phyloP scores from a whole-genome alignment of 1,140 invertebrate species.

The Elymnias hypermnestra region DNA sequence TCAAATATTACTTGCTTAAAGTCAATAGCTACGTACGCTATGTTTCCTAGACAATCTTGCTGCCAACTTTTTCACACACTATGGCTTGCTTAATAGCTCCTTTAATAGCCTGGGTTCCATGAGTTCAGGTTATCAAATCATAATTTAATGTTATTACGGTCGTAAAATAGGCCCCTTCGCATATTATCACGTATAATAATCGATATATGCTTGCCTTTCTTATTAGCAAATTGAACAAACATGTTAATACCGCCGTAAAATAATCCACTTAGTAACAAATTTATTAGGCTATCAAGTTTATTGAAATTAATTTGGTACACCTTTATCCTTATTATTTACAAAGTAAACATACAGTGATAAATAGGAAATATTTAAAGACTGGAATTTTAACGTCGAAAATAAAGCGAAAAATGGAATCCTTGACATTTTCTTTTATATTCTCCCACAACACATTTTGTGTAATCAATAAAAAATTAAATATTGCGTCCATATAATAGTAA shows the following conservation, averaged over 20 bases:
- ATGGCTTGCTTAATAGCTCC: constrained; percentile 11
- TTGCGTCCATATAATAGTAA: too few relatives aligned
- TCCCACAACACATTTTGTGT: too few relatives aligned
- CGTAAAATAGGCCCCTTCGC: constrained; percentile 13
- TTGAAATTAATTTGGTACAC: background rate
- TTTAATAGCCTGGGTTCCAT: constrained; percentile 15
- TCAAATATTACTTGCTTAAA: too few relatives aligned
- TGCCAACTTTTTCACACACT: constrained; percentile 9
- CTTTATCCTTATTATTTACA: too few relatives aligned
- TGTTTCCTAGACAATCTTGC: background rate
- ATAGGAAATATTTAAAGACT: too few relatives aligned
- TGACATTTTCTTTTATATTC: too few relatives aligned
- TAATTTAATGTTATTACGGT: constrained; percentile 21
- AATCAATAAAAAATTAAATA: too few relatives aligned
- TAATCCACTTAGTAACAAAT: background rate
- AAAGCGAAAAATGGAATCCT: too few relatives aligned
- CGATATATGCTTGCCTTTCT: constrained; percentile 13
- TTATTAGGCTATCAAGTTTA: background rate
- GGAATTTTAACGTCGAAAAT: too few relatives aligned
- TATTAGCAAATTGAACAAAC: constrained; percentile 9
- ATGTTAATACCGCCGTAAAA: constrained; percentile 7
- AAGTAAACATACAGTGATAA: too few relatives aligned
- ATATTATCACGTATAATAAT: constrained; percentile 10
- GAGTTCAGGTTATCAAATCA: constrained; percentile 23
- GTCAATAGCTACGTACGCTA: background rate